Evolutionary conservation across 1,140 invertebrate species (phyloP), one percentile per base, ranked within the genome.

Genomic region (Orchestia grillus): DNA sequence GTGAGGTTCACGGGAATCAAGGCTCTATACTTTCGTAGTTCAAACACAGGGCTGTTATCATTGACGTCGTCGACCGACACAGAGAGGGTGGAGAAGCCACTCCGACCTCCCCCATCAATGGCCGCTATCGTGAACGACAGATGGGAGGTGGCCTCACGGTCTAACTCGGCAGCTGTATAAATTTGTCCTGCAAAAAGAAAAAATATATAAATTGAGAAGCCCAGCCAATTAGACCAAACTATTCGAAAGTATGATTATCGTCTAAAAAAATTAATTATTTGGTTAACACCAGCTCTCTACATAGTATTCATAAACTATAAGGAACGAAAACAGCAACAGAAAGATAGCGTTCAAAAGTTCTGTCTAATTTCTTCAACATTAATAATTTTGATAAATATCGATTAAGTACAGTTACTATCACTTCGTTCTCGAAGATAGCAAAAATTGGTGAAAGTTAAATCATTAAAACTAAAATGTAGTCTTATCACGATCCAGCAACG

Each of bases 21-120:
- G 4, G 98, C 98, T 97, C 98, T 98, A 97, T 99, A 99, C 97
- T 99, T 98, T 95, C 98, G 98, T 40, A 98, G 97, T 53, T 98
- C 97, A 97, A 99, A 99, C 92, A 97, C 97, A 0, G 99, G 99
- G 92, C 98, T 97, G 97, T 99, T 99, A 97, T 99, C 99, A 97
- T 99, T 99, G 95, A 98, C 98, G 97, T 99, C 99, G 6, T 97
- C 97, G 19, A 99, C 98, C 97, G 98, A 98, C 19, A 99, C 98
- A 97, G 98, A 97, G 11, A 99, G 98, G 16, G 98, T 98, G 1
- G 98, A 98, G 97, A 99, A 99, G 8, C 98, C 98, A 95, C 98
- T 98, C 97, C 98, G 98, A 11, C 98, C 98, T 90, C 99, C 99
- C 94, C 98, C 98, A 97, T 99, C 99, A 36, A 98, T 98, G n/a